Evolutionary conservation across 1,140 invertebrate genomes (phyloP).

Genomic region (Heliconius himera): DNA sequence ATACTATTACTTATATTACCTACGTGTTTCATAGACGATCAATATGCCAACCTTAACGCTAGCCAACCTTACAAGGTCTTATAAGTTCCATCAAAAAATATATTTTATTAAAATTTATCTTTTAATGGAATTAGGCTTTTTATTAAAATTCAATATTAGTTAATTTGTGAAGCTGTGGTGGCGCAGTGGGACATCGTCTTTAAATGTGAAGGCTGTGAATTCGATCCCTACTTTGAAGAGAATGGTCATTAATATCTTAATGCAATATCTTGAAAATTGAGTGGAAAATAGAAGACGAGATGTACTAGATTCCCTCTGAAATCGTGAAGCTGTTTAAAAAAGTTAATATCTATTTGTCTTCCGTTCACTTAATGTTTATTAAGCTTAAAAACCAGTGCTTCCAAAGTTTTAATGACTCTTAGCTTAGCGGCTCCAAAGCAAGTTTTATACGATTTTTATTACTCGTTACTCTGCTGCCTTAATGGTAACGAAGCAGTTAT

Average conservation of each 20-base stretch:
- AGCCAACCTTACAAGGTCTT: not conserved
- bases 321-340: not conserved
- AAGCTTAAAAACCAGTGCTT: conserved; percentile 7
- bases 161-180: not conserved
- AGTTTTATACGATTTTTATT: conserved; percentile 11
- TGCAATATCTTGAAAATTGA: no score
- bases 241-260: no score
- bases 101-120: no score
- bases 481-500: conserved; percentile 3
- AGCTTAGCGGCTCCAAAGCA: not conserved
- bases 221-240: no score
- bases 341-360: conserved; percentile 10
- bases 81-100: not conserved
- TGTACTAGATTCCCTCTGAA: no score
- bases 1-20: not conserved
- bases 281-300: no score
- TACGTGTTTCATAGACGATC: conserved; percentile 15
- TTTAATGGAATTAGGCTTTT: not conserved
- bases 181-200: no score
- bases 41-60: not conserved
- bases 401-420: conserved; percentile 13
- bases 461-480: not conserved
- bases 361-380: not conserved
- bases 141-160: not conserved
- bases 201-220: no score